Conservation (phyloP, 2,113 vertebrate genomes). For the Craseonycteris thonglongyai region DNA sequence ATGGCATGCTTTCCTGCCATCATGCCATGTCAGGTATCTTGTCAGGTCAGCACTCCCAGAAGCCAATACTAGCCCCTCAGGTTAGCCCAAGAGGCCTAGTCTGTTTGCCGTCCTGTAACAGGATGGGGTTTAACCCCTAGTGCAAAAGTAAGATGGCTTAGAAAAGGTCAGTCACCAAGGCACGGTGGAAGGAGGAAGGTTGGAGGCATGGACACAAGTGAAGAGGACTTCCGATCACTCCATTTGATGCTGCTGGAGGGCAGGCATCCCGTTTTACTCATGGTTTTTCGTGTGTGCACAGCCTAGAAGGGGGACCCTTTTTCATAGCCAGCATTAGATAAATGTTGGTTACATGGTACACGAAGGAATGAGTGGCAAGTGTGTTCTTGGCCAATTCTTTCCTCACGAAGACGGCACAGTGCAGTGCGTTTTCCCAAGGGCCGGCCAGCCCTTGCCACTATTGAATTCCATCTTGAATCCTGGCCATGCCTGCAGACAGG, state of each 20-base stretch:
- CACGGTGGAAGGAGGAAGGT: not conserved
- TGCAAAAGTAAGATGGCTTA: not conserved
- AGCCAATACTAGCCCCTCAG: not conserved
- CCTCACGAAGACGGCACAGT: not conserved
- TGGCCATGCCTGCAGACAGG: not conserved
- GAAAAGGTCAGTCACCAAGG: not conserved
- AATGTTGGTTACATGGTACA: not conserved
- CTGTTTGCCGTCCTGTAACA: not conserved
- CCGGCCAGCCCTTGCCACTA: not conserved
- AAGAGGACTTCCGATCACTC: not conserved
- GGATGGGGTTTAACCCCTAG: not conserved
- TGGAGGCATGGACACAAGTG: not conserved
- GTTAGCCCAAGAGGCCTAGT: not conserved
- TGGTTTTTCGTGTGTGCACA: not conserved
- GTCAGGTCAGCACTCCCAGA: constrained; percentile 14
- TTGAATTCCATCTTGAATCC: not conserved
- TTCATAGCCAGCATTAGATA: not conserved
- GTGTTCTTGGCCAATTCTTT: not conserved
- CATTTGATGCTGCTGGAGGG: not conserved
- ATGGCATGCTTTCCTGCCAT: not conserved
- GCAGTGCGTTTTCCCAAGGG: not conserved
- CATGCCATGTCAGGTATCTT: not conserved
- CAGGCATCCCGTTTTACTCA: not conserved
- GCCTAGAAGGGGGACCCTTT: not conserved
- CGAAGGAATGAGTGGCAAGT: not conserved